phyloP scores from a whole-genome alignment of 1,140 invertebrate species.

The Hydropsyche tenuis region DNA sequence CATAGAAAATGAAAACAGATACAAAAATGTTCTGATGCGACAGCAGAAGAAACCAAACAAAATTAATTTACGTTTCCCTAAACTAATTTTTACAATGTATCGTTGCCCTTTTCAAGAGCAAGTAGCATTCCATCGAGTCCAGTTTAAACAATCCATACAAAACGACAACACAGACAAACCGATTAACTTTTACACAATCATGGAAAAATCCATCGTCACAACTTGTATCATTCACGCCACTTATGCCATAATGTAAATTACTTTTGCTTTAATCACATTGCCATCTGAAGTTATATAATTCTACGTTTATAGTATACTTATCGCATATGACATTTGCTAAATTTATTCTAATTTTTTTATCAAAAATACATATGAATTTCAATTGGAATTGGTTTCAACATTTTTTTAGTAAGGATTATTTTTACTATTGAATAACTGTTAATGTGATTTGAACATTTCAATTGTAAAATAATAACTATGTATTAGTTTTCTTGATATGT shows the following conservation, averaged over 20 bases:
- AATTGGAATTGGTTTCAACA: too few relatives aligned
- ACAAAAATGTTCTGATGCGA: slow-evolving; percentile 5
- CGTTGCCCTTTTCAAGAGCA: slow-evolving; percentile 37
- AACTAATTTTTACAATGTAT: slow-evolving; percentile 42
- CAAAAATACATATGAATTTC: not conserved
- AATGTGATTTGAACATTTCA: too few relatives aligned
- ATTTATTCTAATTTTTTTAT: not conserved
- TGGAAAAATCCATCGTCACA: not conserved
- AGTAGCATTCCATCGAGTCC: not conserved
- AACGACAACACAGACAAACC: slow-evolving; percentile 2
- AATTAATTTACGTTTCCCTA: slow-evolving; percentile 23
- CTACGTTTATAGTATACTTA: not conserved
- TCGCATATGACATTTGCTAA: not conserved
- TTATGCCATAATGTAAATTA: not conserved
- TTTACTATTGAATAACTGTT: too few relatives aligned
- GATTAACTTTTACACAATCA: not conserved
- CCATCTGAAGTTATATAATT: not conserved
- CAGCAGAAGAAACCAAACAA: slow-evolving; percentile 9
- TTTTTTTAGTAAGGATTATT: too few relatives aligned
- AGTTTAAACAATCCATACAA: not conserved
- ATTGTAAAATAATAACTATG: not conserved
- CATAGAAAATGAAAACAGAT: slow-evolving; percentile 8
- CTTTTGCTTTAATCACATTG: not conserved
- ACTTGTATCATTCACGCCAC: not conserved
- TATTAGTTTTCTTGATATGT: slow-evolving; percentile 21